Evolutionary conservation across 1,140 invertebrate genomes (phyloP).

Genomic region (Pseudobourletiella spinata): DNA sequence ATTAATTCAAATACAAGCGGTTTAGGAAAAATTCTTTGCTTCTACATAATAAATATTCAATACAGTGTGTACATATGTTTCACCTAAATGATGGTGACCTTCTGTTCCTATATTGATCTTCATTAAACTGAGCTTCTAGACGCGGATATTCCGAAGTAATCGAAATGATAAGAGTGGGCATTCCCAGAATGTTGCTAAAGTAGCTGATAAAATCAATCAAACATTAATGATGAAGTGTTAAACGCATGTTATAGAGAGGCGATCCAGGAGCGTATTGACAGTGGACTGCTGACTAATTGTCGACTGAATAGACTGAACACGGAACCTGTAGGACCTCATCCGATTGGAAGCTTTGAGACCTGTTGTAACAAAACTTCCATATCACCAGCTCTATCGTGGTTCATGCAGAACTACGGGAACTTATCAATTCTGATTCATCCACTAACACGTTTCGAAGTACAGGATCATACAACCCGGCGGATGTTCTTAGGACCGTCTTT

Average conservation of each 20-base stretch:
- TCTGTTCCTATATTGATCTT: too few relatives aligned
- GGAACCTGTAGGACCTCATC: conserved; percentile 22
- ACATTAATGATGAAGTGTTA: too few relatives aligned
- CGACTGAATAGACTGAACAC: conserved; percentile 19
- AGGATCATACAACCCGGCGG: conserved; percentile 17
- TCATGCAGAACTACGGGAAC: conserved; percentile 30
- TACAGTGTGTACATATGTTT: too few relatives aligned
- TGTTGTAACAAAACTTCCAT: conserved; percentile 27
- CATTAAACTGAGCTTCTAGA: too few relatives aligned
- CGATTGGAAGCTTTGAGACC: conserved; percentile 21
- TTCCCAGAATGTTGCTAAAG: too few relatives aligned
- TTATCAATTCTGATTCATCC: conserved; percentile 21
- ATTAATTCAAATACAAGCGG: too few relatives aligned
- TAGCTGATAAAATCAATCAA: too few relatives aligned
- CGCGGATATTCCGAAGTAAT: too few relatives aligned
- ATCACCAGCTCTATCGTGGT: conserved; percentile 19
- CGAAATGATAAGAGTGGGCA: too few relatives aligned
- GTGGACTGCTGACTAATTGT: conserved; percentile 17
- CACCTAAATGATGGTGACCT: too few relatives aligned
- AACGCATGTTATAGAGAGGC: conserved; percentile 16
- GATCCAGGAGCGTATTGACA: conserved; percentile 23
- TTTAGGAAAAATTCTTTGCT: too few relatives aligned
- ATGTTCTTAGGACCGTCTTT: conserved; percentile 21
- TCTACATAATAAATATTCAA: too few relatives aligned
- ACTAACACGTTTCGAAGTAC: conserved; percentile 21